phyloP scores from a whole-genome alignment of 2,888 invertebrate species.

The Cerceris rybyensis region DNA sequence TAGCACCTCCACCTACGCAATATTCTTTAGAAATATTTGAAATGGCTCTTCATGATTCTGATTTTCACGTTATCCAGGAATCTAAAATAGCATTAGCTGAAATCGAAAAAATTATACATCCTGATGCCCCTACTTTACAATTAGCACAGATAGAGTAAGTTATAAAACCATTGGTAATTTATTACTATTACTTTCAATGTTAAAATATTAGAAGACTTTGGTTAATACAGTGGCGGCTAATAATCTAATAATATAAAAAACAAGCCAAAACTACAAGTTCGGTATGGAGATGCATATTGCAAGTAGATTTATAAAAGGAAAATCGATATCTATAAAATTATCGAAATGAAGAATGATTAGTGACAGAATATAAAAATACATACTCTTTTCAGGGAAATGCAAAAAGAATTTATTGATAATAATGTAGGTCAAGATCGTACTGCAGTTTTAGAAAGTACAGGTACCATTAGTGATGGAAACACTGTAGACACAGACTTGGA shows the following conservation, averaged over 20 bases:
- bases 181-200: background rate
- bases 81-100: conserved; percentile 69
- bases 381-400: conserved; percentile 44
- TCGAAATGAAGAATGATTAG: no score
- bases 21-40: conserved; percentile 74
- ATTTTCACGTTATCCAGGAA: conserved; percentile 67
- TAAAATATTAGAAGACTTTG: no score
- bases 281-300: no score
- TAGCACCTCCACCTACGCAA: conserved; percentile 69
- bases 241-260: background rate
- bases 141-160: conserved; percentile 62
- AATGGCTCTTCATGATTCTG: conserved; percentile 70
- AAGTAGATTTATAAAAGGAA: no score
- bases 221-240: background rate
- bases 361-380: background rate
- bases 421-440: background rate
- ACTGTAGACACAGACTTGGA: conserved; percentile 2
- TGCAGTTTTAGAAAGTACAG: conserved; percentile 1
- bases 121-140: conserved; percentile 70
- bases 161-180: background rate
- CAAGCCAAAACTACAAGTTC: no score
- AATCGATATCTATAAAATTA: no score
- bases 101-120: conserved; percentile 75
- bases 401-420: conserved; percentile 34
- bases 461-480: background rate